Percentiles rank a stretch among this genome's conserved stretches.
Conservation (phyloP, 2,888 invertebrate species). For the Dynastes grantii region DNA sequence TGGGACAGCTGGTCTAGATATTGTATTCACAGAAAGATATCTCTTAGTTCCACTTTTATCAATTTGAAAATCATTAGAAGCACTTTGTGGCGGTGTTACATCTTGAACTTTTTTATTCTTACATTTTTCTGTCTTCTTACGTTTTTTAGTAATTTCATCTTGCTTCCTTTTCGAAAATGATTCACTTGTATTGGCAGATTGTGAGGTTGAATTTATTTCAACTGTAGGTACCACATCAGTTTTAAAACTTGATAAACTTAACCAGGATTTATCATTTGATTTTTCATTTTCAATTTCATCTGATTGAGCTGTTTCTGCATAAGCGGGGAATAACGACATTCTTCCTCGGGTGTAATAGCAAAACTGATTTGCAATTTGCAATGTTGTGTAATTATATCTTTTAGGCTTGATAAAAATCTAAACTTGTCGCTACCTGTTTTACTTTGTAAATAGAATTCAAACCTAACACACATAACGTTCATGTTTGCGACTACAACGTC, state of each 20-base stretch:
- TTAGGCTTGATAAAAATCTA: no score
- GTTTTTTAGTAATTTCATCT: constrained; percentile 61
- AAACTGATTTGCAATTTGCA: no score
- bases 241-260: constrained; percentile 70
- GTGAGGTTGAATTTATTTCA: constrained; percentile 23
- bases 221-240: constrained; percentile 57
- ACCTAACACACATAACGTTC: no score
- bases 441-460: no score
- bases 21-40: constrained; percentile 75
- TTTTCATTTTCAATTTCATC: constrained; percentile 47
- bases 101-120: constrained; percentile 55
- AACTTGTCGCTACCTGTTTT: no score
- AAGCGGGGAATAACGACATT: constrained; percentile 72
- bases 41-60: constrained; percentile 75
- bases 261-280: constrained; percentile 60
- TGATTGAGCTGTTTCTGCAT: constrained; percentile 63
- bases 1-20: constrained; percentile 78
- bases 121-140: constrained; percentile 58
- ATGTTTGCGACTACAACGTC: no score
- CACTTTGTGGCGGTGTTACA: constrained; percentile 17
- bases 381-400: no score
- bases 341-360: neutral
- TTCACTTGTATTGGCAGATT: constrained; percentile 25
- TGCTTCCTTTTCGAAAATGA: constrained; percentile 26
- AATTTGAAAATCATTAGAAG: constrained; percentile 73